Base-by-base conservation (phyloP, 37 sponge, comb jelly and placozoan genomes). In the Halisarca cf. caerulea region DNA sequence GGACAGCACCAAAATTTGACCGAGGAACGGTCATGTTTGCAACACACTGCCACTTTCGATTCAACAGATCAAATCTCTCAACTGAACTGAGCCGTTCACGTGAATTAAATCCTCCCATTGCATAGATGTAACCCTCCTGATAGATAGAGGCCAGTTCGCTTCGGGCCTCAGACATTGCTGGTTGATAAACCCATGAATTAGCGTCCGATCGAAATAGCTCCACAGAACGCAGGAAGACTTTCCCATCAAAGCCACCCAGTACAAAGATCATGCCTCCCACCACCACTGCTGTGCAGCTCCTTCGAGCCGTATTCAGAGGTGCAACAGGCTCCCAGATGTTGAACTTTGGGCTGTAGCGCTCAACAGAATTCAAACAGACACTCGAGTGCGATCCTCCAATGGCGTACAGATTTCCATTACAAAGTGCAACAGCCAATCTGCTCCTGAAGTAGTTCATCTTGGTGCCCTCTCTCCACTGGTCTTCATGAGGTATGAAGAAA, bases 241-340 rank as follows among this genome's bases (percentile, higher is more conserved):
- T 70, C 0, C 95, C 95, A 80, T 84, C 88, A 64, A 70, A 91
- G 30, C 95, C 95, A n/a, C 95, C 95, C 20, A 91, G 59, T 3
- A 87, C 90, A 80, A 75, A 89, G n/a, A 94, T 74, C 27, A 83
- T 68, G 40, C 32, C 62, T 28, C 75, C 78, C 2, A 90, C 87
- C 14, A 86, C 89, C 18, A 91, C 86, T 5, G 87, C 90, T 2
- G 88, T 84, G 74, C 86, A 86, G 68, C 90, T 85, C 20, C 90
- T 59, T 17, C 95, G 73, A 20, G 83, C 44, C 40, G 66, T 85
- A 18, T 81, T 82, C 41, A 94, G 38, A 4, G 87, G 3, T 0
- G 90, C 87, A 30, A 94, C 88, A 5, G 60, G 60, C 20, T 70
- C 77, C 95, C 95, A 94, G 32, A 66, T 27, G 23, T 84, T 82